Percentiles rank a stretch among this genome's conserved stretches.
Conservation (phyloP, 2,113 vertebrate genomes). For the Heterotis niloticus region DNA sequence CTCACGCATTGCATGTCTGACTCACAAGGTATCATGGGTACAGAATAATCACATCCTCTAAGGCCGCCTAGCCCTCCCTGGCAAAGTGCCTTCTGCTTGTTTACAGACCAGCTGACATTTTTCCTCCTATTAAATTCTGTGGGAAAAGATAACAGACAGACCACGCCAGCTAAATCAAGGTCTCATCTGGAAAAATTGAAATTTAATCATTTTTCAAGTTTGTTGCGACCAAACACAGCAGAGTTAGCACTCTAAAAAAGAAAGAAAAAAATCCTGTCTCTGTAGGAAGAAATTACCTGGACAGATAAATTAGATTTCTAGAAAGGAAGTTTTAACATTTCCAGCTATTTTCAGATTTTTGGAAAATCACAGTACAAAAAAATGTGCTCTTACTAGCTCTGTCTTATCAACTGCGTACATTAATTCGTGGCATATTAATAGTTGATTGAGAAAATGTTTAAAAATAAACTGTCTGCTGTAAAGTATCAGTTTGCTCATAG, state of each 20-base stretch:
- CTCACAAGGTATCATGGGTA: neutral
- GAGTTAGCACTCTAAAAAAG: neutral
- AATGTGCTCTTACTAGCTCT: neutral
- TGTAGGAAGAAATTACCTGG: neutral
- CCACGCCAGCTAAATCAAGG: neutral
- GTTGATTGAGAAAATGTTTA: neutral
- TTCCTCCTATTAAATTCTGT: neutral
- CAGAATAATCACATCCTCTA: neutral
- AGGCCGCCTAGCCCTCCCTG: neutral
- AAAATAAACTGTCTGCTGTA: neutral
- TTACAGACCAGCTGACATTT: neutral
- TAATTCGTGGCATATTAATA: neutral
- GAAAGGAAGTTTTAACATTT: neutral
- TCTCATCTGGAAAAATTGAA: neutral
- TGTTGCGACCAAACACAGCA: constrained; percentile 5
- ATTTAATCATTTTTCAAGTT: neutral
- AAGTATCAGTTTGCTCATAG: neutral
- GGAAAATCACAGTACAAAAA: neutral
- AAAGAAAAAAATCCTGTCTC: neutral
- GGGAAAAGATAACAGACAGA: neutral
- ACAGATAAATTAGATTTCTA: neutral
- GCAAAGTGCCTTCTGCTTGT: neutral
- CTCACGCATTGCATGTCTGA: no score
- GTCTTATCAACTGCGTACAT: neutral
- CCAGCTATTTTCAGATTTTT: neutral